Conservation (phyloP, 2,888 invertebrate species). For the Cephus nigrinus region DNA sequence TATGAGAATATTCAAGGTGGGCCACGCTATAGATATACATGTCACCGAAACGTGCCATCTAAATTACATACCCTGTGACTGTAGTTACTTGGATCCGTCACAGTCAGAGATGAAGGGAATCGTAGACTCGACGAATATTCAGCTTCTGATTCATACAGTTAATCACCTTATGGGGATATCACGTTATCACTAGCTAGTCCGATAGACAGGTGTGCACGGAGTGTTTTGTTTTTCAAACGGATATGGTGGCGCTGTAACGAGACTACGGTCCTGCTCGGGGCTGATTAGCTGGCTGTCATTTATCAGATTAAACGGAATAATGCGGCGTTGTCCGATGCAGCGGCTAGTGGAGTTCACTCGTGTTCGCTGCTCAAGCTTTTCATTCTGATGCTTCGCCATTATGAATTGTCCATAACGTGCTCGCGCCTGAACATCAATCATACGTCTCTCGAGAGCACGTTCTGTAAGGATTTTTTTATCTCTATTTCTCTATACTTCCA, state of each 20-base stretch:
- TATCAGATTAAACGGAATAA: slow-evolving; percentile 34
- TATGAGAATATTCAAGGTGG: too few species aligned
- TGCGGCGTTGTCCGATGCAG: slow-evolving; percentile 1
- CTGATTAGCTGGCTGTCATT: slow-evolving; percentile 18
- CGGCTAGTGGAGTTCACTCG: background rate
- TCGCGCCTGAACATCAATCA: background rate
- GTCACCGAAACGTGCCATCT: background rate
- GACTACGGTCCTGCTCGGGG: background rate
- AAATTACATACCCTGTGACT: background rate
- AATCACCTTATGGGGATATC: too few species aligned
- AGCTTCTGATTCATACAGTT: background rate
- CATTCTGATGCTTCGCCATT: background rate
- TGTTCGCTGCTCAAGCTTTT: background rate
- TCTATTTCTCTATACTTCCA: background rate
- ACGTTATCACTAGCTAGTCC: background rate
- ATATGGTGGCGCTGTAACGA: background rate
- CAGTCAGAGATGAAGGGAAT: background rate
- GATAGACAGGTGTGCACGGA: background rate
- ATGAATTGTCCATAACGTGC: background rate
- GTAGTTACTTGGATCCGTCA: background rate
- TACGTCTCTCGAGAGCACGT: background rate
- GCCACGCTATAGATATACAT: background rate
- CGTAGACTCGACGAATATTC: background rate
- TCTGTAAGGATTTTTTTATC: background rate
- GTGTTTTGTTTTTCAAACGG: background rate